phyloP scores from a whole-genome alignment of 2,797 vertebrate genomes.

The Psittacula echo region DNA sequence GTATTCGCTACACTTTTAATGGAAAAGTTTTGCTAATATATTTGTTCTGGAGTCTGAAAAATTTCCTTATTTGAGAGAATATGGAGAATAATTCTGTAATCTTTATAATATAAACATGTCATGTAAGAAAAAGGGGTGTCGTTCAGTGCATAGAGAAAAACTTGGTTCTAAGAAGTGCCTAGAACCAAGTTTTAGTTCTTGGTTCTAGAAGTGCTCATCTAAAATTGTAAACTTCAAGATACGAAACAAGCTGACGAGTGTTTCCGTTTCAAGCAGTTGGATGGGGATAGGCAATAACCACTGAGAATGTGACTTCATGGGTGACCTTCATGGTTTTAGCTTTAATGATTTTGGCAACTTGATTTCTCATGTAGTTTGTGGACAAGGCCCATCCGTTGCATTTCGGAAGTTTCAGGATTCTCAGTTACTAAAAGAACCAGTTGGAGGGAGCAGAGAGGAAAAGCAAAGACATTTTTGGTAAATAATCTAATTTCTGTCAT shows the following conservation, averaged over 20 bases:
- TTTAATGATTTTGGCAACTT: slow-evolving; percentile 23
- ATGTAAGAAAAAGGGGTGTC: background rate
- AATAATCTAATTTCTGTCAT: background rate
- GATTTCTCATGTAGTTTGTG: background rate
- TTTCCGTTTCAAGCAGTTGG: background rate
- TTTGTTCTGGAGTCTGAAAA: background rate
- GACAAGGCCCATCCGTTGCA: background rate
- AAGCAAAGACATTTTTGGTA: background rate
- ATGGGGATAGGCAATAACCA: background rate
- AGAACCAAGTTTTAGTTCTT: background rate
- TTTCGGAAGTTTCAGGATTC: slow-evolving; percentile 17
- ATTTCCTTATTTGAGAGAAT: background rate
- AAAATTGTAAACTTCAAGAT: background rate
- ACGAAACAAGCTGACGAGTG: background rate
- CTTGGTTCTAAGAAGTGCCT: background rate
- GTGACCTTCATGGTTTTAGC: background rate
- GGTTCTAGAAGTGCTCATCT: background rate
- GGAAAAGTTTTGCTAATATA: background rate
- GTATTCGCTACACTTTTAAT: background rate
- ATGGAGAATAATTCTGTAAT: background rate
- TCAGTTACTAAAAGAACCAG: background rate
- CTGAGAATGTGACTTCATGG: background rate
- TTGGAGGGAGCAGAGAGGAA: background rate
- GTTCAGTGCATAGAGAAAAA: background rate
- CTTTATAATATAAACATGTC: background rate